phyloP scores from a whole-genome alignment of 2,888 invertebrate genomes.

The Leptopilina drosophilae region DNA sequence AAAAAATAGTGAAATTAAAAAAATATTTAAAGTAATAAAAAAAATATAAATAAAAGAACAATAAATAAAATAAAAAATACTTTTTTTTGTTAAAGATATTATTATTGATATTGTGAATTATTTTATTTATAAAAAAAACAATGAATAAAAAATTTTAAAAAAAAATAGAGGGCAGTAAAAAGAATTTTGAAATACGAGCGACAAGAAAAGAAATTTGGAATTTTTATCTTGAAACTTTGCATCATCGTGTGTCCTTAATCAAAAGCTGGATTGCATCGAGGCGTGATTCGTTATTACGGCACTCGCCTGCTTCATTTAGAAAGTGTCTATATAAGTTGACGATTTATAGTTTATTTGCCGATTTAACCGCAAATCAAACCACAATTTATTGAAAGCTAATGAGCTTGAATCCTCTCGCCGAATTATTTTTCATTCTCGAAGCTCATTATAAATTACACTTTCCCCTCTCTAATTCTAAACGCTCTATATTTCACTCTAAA shows the following conservation, averaged over 20 bases:
- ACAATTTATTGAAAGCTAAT: background rate
- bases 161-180: background rate
- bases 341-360: conserved; percentile 37
- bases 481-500: too few species aligned
- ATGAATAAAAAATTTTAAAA: background rate
- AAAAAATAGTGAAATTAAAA: too few species aligned
- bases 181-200: background rate
- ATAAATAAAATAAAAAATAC: too few species aligned
- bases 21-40: too few species aligned
- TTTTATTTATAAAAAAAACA: too few species aligned
- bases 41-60: too few species aligned
- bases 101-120: too few species aligned
- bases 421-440: background rate
- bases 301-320: conserved; percentile 28
- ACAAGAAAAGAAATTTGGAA: background rate
- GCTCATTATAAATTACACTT: too few species aligned
- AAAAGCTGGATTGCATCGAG: conserved; percentile 13
- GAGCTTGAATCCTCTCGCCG: background rate
- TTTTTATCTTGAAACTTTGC: conserved; percentile 16
- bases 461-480: too few species aligned
- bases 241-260: conserved; percentile 29
- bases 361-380: conserved; percentile 26
- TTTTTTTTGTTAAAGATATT: too few species aligned
- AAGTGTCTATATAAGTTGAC: conserved; percentile 21
- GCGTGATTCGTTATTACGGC: conserved; percentile 29